These are phyloP conservation scores for Valencia hispanica DNA, from an alignment of 2,797 vertebrate species.

Conservation along the genomic window DNA sequence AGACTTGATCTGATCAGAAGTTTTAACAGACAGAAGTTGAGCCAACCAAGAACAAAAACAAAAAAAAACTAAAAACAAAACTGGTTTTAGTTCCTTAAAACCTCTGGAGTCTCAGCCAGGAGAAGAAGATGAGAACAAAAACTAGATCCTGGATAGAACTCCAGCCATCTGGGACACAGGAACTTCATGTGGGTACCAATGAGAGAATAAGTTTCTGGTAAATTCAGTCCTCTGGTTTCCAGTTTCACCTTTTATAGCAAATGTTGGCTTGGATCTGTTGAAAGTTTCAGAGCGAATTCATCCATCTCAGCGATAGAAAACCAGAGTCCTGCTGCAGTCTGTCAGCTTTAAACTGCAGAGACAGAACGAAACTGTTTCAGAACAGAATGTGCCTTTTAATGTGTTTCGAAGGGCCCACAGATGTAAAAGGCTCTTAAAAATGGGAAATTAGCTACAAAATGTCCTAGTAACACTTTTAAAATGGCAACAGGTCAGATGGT, in stretches of 20 bases:
- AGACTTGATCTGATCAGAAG: background rate
- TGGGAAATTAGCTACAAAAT: background rate
- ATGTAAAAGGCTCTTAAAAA: background rate
- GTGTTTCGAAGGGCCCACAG: background rate
- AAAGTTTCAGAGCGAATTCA: constrained; percentile 1
- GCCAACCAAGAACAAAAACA: background rate
- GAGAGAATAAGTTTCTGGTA: background rate
- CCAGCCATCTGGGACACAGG: background rate
- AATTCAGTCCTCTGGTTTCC: constrained; percentile 1
- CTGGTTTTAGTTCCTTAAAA: background rate
- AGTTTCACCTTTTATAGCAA: constrained; percentile 8
- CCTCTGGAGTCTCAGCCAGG: no score
- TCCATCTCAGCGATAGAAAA: no score
- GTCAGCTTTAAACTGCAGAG: background rate
- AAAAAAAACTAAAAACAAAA: background rate
- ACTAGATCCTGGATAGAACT: background rate
- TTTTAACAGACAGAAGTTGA: background rate
- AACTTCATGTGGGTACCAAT: constrained; percentile 5
- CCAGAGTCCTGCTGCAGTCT: constrained; percentile 2
- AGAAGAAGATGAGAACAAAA: background rate
- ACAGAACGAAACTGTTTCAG: no score
- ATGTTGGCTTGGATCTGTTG: constrained; percentile 3
- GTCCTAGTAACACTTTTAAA: background rate
- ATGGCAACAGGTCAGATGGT: background rate
- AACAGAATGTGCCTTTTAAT: background rate